These are phyloP conservation scores for Bimastos eiseni DNA, from an alignment of 2,888 invertebrate species.

Conservation along the genomic window DNA sequence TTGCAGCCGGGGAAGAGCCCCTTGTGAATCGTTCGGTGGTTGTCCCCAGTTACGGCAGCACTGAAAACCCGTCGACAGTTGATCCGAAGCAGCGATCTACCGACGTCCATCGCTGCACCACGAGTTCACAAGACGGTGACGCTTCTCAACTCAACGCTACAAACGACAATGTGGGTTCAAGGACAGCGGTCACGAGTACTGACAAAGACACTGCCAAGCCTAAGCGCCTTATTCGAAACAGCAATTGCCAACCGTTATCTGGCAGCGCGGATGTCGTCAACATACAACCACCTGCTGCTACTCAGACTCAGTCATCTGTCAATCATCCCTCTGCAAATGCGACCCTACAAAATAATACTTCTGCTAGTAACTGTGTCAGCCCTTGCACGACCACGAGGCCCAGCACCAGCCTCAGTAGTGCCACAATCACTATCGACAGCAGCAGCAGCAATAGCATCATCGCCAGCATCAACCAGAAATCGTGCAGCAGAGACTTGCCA, in stretches of 20 bases:
- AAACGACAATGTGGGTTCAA: conserved; percentile 13
- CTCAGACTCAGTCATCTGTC: neutral
- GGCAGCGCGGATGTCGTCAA: neutral
- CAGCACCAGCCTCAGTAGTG: neutral
- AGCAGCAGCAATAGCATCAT: neutral
- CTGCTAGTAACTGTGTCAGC: neutral
- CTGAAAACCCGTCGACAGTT: neutral
- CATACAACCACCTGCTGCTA: neutral
- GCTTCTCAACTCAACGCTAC: neutral
- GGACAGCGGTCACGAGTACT: neutral
- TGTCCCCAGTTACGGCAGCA: conserved; percentile 14
- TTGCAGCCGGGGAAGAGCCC: neutral
- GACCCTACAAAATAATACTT: neutral
- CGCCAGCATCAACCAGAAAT: neutral
- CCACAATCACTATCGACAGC: neutral
- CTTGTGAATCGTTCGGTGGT: neutral
- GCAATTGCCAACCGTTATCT: neutral
- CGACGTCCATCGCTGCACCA: neutral
- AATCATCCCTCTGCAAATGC: neutral
- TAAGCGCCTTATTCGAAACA: conserved; percentile 16
- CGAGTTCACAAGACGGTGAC: neutral
- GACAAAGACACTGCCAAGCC: conserved; percentile 2
- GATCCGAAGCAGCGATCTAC: neutral
- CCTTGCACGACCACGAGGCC: neutral
- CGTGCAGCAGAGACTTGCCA: neutral